These are phyloP conservation scores for Diaphora mendica DNA, from an alignment of 2,888 invertebrate genomes.

Conservation along the genomic window DNA sequence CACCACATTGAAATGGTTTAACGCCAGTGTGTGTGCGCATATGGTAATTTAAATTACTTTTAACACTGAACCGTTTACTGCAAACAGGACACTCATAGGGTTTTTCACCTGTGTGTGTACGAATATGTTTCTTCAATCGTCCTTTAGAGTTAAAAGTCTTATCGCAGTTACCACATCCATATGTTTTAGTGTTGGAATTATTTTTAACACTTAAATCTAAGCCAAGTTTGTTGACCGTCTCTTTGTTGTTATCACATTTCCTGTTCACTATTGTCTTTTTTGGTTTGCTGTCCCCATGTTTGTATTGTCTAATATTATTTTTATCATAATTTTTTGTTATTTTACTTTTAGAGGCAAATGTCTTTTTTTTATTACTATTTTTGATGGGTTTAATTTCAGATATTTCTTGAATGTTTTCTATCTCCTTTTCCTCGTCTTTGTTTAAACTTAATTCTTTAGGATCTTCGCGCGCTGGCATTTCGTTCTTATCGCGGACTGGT, in stretches of 20 bases:
- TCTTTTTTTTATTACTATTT: background rate
- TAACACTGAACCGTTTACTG: conserved; percentile 5
- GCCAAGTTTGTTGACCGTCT: background rate
- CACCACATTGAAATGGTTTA: conserved; percentile 12
- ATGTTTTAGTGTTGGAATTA: background rate
- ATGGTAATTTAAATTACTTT: conserved; percentile 17
- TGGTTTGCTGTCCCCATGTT: background rate
- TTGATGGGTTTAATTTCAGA: background rate
- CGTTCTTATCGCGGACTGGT: background rate
- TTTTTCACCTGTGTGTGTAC: conserved; percentile 21
- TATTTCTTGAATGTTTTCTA: background rate
- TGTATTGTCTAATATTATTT: background rate
- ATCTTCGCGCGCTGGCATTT: background rate
- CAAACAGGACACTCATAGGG: conserved; percentile 17
- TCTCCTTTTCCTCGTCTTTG: background rate
- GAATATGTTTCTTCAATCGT: conserved; percentile 9
- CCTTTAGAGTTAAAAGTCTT: conserved; percentile 1
- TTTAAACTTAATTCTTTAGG: background rate
- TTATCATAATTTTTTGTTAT: background rate
- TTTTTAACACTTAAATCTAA: conserved; percentile 1
- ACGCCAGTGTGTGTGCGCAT: conserved; percentile 20
- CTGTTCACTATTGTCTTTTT: background rate
- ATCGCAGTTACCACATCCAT: background rate
- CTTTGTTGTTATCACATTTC: background rate
- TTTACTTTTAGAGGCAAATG: background rate